These are phyloP conservation scores for Mesodorylaimus sp. DNA, from an alignment of 2,888 invertebrate genomes.

Conservation along the genomic window DNA sequence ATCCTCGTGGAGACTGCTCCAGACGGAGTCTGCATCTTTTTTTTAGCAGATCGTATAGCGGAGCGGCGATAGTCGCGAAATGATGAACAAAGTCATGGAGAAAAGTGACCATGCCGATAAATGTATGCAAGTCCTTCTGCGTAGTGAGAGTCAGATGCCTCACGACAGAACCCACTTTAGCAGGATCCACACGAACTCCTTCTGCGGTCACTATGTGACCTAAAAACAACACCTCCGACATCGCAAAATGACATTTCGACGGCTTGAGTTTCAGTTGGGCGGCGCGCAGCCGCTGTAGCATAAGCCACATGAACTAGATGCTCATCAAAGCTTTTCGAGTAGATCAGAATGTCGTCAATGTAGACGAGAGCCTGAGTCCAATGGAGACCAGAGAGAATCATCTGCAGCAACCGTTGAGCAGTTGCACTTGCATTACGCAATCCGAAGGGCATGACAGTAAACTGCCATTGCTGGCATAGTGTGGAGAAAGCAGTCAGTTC, in stretches of 20 bases:
- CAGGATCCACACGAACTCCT: slow-evolving; percentile 18
- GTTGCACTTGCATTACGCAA: slow-evolving; percentile 16
- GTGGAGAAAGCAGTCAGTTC: slow-evolving; percentile 17
- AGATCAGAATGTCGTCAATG: slow-evolving; percentile 18
- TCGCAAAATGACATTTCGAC: slow-evolving; percentile 16
- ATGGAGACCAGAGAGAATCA: slow-evolving; percentile 12
- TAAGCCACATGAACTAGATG: slow-evolving; percentile 10
- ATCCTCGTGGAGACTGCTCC: slow-evolving; percentile 11
- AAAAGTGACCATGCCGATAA: slow-evolving; percentile 24
- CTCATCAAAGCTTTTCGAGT: slow-evolving; percentile 13
- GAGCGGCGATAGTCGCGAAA: slow-evolving; percentile 7
- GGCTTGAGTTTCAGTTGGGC: slow-evolving; percentile 17
- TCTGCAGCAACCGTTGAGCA: slow-evolving; percentile 17
- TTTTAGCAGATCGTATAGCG: slow-evolving; percentile 6
- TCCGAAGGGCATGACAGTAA: slow-evolving; percentile 19
- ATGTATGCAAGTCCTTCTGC: slow-evolving; percentile 11
- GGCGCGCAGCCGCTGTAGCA: slow-evolving; percentile 5
- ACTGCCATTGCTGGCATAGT: slow-evolving; percentile 16
- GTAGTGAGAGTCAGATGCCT: slow-evolving; percentile 17
- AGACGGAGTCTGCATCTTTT: slow-evolving; percentile 9
- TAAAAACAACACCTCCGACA: slow-evolving; percentile 19
- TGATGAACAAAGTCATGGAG: slow-evolving; percentile 18
- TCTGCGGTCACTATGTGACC: slow-evolving; percentile 24
- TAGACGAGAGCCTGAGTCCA: slow-evolving; percentile 15
- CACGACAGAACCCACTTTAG: slow-evolving; percentile 16